These are phyloP conservation scores for Allophyes oxyacanthae DNA, from an alignment of 2,888 invertebrate genomes.

Conservation along the genomic window DNA sequence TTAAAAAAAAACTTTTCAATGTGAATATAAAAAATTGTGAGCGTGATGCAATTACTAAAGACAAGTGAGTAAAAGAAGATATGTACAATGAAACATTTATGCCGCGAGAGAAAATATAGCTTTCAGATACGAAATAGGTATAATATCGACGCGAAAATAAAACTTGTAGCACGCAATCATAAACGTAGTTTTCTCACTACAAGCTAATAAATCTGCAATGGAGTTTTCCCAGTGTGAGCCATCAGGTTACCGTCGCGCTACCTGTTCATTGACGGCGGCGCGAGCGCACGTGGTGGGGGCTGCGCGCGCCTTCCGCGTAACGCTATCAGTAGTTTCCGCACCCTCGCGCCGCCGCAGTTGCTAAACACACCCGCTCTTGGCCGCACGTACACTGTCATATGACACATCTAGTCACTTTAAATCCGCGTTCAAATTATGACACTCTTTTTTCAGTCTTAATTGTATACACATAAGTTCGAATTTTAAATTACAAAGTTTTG, in stretches of 20 bases:
- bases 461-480: conserved; percentile 47
- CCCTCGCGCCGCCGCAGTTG: conserved; percentile 85
- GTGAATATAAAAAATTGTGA: conserved; percentile 16
- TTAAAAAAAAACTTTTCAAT: no score
- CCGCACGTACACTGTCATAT: conserved; percentile 78
- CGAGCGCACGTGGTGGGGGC: conserved; percentile 81
- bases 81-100: neutral
- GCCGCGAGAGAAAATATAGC: conserved; percentile 17
- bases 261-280: conserved; percentile 82
- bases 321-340: conserved; percentile 88
- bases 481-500: conserved; percentile 51
- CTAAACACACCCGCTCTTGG: conserved; percentile 86
- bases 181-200: conserved; percentile 37
- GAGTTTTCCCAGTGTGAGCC: conserved; percentile 65
- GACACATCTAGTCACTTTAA: conserved; percentile 79
- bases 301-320: conserved; percentile 87
- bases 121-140: conserved; percentile 14
- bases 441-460: conserved; percentile 54
- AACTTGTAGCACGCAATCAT: conserved; percentile 27
- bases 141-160: conserved; percentile 18
- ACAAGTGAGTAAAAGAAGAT: neutral
- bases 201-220: conserved; percentile 55
- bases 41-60: neutral
- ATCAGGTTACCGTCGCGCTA: conserved; percentile 79
- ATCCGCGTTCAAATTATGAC: conserved; percentile 60